Evolutionary conservation across 2,797 vertebrate genomes (phyloP).

Genomic region (Sarcophilus harrisii): DNA sequence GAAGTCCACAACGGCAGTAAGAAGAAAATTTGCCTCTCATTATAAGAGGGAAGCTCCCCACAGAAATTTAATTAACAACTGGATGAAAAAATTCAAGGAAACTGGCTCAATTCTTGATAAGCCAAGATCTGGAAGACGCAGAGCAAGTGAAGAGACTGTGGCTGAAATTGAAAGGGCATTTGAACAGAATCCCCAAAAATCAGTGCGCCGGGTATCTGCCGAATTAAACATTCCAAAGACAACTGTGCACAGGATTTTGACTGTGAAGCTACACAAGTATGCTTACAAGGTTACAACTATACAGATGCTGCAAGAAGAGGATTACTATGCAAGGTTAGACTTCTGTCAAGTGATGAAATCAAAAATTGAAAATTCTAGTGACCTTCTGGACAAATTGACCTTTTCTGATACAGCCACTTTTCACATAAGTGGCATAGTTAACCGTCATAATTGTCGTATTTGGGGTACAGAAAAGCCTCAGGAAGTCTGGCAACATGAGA

Average conservation of each 20-base stretch:
- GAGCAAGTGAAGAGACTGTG: conserved; percentile 30
- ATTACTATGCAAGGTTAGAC: conserved; percentile 23
- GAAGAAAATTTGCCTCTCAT: conserved; percentile 45
- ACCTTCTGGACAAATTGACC: conserved; percentile 44
- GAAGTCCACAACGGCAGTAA: conserved; percentile 48
- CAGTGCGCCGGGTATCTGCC: conserved; percentile 39
- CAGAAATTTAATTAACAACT: conserved; percentile 56
- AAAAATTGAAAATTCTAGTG: conserved; percentile 47
- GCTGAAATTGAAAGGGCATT: conserved; percentile 18
- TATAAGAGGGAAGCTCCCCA: conserved; percentile 22
- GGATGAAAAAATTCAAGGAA: conserved; percentile 37
- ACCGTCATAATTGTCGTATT: conserved; percentile 35
- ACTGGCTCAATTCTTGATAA: conserved; percentile 33
- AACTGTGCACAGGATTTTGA: conserved; percentile 40
- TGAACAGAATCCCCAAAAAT: conserved; percentile 20
- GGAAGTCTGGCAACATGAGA: conserved; percentile 32
- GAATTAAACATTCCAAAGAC: conserved; percentile 49
- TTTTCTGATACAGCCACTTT: conserved; percentile 48
- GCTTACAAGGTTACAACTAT: conserved; percentile 13
- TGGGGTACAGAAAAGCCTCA: conserved; percentile 38
- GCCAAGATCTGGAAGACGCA: conserved; percentile 31
- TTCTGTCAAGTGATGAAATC: conserved; percentile 45
- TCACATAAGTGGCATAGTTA: background rate
- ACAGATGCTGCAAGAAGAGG: conserved; percentile 29
- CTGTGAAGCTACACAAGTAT: conserved; percentile 36